Evolutionary conservation across 2,888 invertebrate genomes (phyloP), one percentile per base, ranked within the genome.

Genomic region (Sepioteuthis lessoniana): DNA sequence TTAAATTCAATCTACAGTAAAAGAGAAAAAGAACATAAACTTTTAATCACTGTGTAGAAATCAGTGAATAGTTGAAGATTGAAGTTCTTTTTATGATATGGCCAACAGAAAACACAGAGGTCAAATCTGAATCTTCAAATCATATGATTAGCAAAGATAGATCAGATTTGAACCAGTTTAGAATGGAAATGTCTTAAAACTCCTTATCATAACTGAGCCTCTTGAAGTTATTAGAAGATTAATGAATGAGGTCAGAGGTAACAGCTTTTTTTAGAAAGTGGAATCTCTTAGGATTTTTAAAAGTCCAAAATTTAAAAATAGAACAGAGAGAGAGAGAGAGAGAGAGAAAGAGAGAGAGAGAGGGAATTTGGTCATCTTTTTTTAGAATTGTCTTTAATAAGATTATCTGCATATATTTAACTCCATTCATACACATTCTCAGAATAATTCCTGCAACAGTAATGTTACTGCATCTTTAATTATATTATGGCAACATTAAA

Each of bases 401-500:
- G 55, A 76, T 76, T 76, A 76, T 76, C 76, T 76, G n/a, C n/a
- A 76, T n/a, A 35, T 76, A 76, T 76, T n/a, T 76, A 76, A 76
- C 19, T 35, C 76, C n/a, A 25, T 21, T 76, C 3, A 76, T 35
- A 19, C 25, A 7, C n/a, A 35, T n/a, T 76, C 19, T 76, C 76
- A n/a, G 76, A 76, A 16, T 76, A n/a, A n/a, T 76, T 35, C 10
- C 13, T 76, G n/a, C n/a, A n/a, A 76, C n/a, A 76, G 19, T 76
- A 13, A 76, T 76, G 13, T 3, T 7, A 76, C 76, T 76, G 8
- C 76, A 5, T 55, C 55, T 19, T 47, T 47, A 47, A 55, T 55
- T 21, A 21, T 55, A 25, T 55, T 55, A 25, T 55, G 55, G 3
- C 7, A 2, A 55, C n/a, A n/a, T 76, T 76, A 76, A 76, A 76